Percentiles rank a stretch among this genome's conserved stretches.
Conservation (phyloP, 2,113 vertebrate genomes). For the Barbus barbus region DNA sequence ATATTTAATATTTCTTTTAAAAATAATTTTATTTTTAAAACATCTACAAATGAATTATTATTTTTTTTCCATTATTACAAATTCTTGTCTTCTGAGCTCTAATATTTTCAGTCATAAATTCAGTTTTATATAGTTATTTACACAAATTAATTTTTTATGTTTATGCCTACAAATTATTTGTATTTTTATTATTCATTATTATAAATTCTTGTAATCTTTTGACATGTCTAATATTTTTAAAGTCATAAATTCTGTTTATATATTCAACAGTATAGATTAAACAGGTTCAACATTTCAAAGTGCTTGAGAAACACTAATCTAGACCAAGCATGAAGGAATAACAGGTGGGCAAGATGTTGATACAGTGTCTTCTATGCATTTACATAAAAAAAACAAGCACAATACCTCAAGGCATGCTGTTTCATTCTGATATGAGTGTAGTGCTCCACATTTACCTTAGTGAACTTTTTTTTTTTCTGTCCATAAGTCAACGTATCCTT, state of each 20-base stretch:
- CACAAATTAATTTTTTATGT: too few relatives aligned
- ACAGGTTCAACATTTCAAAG: neutral
- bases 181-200: neutral
- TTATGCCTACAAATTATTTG: neutral
- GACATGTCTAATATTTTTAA: neutral
- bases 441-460: neutral
- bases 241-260: neutral
- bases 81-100: too few relatives aligned
- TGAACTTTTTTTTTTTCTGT: neutral
- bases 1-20: neutral
- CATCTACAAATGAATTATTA: neutral
- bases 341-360: constrained; percentile 2
- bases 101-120: too few relatives aligned
- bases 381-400: neutral
- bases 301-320: neutral
- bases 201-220: neutral
- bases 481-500: neutral
- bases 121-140: too few relatives aligned
- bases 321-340: neutral
- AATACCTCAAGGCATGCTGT: constrained; percentile 17
- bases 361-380: neutral
- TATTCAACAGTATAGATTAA: too few relatives aligned
- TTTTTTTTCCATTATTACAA: too few relatives aligned
- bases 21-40: too few relatives aligned
- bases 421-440: neutral